These are phyloP conservation scores for Tringa solitaria DNA, from an alignment of 2,113 vertebrate genomes.

Conservation along the genomic window DNA sequence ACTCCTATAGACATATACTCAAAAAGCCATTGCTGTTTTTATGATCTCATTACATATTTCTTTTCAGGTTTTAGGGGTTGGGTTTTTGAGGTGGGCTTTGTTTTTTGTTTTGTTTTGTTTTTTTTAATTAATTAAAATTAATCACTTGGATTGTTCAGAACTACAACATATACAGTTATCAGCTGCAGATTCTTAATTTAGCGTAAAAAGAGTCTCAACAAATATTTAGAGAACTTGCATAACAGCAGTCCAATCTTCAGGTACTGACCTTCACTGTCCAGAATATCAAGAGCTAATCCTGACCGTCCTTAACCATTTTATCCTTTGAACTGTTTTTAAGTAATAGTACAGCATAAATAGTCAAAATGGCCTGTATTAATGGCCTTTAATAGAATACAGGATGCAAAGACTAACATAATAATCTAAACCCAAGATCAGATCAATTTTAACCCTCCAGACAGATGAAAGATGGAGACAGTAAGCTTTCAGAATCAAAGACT, in stretches of 20 bases:
- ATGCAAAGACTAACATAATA: background rate
- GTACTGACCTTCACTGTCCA: background rate
- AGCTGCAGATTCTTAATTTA: background rate
- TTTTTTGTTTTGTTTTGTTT: no score
- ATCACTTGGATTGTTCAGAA: background rate
- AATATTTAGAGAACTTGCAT: background rate
- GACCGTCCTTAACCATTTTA: background rate
- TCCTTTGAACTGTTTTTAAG: background rate
- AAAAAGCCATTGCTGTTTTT: background rate
- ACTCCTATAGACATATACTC: background rate
- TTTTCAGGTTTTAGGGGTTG: background rate
- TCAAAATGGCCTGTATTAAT: background rate
- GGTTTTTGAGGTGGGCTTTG: background rate
- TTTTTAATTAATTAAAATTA: background rate
- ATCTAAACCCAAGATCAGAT: background rate
- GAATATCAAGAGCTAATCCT: background rate
- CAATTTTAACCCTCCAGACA: background rate
- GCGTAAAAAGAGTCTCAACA: background rate
- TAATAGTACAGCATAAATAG: background rate
- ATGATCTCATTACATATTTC: background rate
- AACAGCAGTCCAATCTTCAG: background rate
- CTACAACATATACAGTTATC: background rate
- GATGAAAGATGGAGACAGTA: background rate
- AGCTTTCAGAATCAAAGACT: background rate
- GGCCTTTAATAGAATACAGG: background rate